A percentile compares a stretch with the other conserved stretches of the same genome.
These are phyloP conservation scores for Macrotrachela quadricornifera DNA, from an alignment of 1,140 invertebrate genomes.

Conservation along the genomic window DNA sequence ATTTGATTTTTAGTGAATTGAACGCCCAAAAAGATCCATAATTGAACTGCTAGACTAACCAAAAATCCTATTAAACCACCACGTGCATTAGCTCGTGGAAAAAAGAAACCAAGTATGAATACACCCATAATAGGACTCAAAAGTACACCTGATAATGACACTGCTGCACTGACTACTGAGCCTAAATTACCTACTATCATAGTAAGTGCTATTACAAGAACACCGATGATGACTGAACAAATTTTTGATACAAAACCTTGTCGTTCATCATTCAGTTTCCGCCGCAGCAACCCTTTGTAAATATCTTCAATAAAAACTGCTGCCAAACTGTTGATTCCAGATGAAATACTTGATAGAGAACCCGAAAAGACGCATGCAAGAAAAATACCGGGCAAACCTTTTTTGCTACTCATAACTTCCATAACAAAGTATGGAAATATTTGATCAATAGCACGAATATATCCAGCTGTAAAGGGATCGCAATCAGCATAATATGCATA, in stretches of 20 bases:
- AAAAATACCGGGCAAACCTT: slow-evolving; percentile 61
- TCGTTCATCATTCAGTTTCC: slow-evolving; percentile 44
- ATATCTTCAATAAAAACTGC: slow-evolving; percentile 73
- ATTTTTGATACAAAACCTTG: slow-evolving; percentile 47
- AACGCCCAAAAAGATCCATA: slow-evolving; percentile 63
- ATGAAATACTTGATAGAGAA: slow-evolving; percentile 62
- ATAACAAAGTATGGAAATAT: slow-evolving; percentile 56
- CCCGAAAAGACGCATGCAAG: slow-evolving; percentile 66
- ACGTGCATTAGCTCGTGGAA: slow-evolving; percentile 58
- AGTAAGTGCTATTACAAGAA: slow-evolving; percentile 45
- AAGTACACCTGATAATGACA: slow-evolving; percentile 50
- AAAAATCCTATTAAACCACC: slow-evolving; percentile 53
- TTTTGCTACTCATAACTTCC: slow-evolving; percentile 45
- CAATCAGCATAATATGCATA: slow-evolving; percentile 56
- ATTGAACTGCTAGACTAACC: slow-evolving; percentile 43
- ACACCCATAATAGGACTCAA: slow-evolving; percentile 63
- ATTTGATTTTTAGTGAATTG: slow-evolving; percentile 33
- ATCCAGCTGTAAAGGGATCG: slow-evolving; percentile 47
- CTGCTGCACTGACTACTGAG: slow-evolving; percentile 37
- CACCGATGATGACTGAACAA: slow-evolving; percentile 42
- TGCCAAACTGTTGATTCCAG: slow-evolving; percentile 65
- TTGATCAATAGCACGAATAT: slow-evolving; percentile 31
- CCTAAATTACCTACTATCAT: slow-evolving; percentile 48
- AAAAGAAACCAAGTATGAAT: slow-evolving; percentile 63
- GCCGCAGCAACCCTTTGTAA: slow-evolving; percentile 40